Conservation (phyloP, 2,113 vertebrate species). For the Lagenorhynchus albirostris region DNA sequence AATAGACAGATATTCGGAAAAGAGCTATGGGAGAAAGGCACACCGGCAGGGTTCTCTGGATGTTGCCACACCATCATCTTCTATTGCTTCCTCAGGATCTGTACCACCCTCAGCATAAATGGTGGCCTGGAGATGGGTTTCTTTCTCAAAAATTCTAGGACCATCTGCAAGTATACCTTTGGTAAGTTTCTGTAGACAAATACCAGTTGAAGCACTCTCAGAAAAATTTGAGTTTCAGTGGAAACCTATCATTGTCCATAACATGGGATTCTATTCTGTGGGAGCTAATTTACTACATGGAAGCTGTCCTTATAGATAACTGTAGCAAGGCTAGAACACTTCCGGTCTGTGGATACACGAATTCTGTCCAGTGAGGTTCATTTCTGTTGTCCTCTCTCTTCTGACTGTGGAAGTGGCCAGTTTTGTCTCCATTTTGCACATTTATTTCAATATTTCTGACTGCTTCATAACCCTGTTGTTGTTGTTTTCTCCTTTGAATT, state of each 20-base stretch:
- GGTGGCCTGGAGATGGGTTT: background rate
- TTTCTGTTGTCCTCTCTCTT: background rate
- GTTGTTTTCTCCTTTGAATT: background rate
- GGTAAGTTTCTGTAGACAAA: background rate
- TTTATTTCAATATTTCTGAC: background rate
- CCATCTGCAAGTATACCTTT: background rate
- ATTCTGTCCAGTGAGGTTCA: background rate
- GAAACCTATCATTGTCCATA: background rate
- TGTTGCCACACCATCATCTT: background rate
- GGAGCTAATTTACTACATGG: background rate
- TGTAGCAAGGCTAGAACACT: background rate
- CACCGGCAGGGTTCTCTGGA: rapidly evolving
- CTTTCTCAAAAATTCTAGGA: background rate
- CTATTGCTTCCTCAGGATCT: background rate
- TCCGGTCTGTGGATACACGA: background rate
- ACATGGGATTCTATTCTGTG: background rate
- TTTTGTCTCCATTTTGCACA: background rate
- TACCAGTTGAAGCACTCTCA: background rate
- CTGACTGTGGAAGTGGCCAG: background rate
- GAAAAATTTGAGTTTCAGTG: background rate
- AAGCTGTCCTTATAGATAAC: background rate
- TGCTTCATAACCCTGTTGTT: background rate
- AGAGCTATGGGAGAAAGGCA: background rate
- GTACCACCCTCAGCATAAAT: background rate
- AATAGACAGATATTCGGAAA: background rate